A percentile compares a stretch with the other conserved stretches of the same genome.
phyloP scores from a whole-genome alignment of 2,113 vertebrate genomes.

The Erythrolamprus reginae region DNA sequence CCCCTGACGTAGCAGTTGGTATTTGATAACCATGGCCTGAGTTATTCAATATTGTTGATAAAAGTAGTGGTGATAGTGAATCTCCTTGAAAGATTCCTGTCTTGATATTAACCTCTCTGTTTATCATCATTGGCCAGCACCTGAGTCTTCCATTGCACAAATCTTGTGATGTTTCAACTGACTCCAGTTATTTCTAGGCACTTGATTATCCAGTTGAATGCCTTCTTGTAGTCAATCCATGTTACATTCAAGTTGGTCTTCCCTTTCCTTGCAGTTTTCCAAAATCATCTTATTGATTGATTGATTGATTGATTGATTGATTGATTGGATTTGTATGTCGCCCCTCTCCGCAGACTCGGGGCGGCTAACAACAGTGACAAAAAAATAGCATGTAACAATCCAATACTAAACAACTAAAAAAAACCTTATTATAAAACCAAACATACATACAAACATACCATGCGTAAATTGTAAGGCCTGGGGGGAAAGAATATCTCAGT shows the following conservation, averaged over 20 bases:
- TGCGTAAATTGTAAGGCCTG: no score
- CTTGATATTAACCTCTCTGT: neutral
- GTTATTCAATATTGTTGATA: neutral
- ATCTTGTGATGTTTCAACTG: neutral
- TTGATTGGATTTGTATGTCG: no score
- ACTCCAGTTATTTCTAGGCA: neutral
- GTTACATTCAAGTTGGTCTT: neutral
- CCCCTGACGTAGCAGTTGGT: no score
- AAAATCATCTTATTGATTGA: no score
- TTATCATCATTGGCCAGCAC: neutral
- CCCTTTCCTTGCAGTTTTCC: neutral
- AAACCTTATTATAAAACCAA: no score
- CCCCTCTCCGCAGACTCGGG: no score
- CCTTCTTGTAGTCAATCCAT: neutral
- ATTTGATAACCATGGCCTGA: neutral
- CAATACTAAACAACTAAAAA: no score
- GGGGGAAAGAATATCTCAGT: no score
- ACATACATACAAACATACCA: no score
- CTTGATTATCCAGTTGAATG: neutral
- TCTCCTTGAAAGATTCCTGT: neutral
- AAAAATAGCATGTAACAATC: no score
- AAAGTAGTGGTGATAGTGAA: neutral
- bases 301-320: no score
- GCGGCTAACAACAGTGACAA: no score
- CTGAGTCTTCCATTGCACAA: neutral